A percentile compares a stretch with the other conserved stretches of the same genome.
Conservation (phyloP, 2,113 vertebrate species). For the Nannospalax galili region DNA sequence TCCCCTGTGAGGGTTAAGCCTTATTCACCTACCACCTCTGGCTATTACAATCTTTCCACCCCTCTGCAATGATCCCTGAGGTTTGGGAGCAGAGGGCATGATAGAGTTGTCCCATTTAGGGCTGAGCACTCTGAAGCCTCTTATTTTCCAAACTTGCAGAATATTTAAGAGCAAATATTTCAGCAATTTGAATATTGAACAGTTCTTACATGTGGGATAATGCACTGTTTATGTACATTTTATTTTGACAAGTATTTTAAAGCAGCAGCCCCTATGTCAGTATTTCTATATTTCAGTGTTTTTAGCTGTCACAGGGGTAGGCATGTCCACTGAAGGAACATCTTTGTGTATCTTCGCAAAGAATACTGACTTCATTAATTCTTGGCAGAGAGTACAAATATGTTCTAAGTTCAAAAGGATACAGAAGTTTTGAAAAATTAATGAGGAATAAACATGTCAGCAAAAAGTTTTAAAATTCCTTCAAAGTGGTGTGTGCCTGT, state of each 20-base stretch:
- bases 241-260: slow-evolving; percentile 15
- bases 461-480: background rate
- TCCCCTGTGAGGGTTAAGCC: too few species aligned
- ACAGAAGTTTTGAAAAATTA: background rate
- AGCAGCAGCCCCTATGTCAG: background rate
- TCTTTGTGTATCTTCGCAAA: background rate
- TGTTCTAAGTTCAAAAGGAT: background rate
- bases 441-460: background rate
- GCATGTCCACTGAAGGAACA: background rate
- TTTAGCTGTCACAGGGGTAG: background rate
- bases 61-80: too few species aligned
- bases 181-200: background rate
- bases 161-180: background rate
- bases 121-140: too few species aligned
- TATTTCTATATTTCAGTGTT: background rate
- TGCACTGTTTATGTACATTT: background rate
- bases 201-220: background rate
- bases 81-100: too few species aligned
- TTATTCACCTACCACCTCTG: too few species aligned
- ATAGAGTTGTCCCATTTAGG: too few species aligned
- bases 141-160: background rate
- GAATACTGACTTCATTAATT: background rate
- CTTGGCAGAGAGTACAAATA: background rate
- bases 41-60: too few species aligned
- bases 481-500: background rate